Evolutionary conservation across 2,797 vertebrate genomes (phyloP), one percentile per base, ranked within the genome.

Genomic region (Hoplostethus mediterraneus): DNA sequence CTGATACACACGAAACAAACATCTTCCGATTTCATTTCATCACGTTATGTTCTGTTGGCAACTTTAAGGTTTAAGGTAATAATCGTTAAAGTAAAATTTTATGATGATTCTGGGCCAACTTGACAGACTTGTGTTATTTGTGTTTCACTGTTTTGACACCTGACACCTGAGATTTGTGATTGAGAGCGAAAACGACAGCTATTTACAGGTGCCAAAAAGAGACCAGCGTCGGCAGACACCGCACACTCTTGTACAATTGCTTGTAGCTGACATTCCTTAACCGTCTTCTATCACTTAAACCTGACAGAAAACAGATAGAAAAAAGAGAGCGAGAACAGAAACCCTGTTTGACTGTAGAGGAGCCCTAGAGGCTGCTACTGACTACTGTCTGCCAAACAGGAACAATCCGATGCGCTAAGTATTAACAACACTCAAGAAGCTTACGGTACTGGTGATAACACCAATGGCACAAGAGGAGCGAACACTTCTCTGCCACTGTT

Each of bases 351-450:
- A 86, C 82, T 86, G 85, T 45, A 84, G 86, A 88, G 80, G 81
- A 80, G 80, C 90, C 85, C 87, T 80, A 86, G 85, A 90, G 87
- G 85, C 86, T 79, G 77, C 76, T 68, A 42, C 81, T 66, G 73
- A 87, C 80, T 58, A 56, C 66, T 75, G 85, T 83, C 81, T 87
- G 82, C 72, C 77, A 81, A 83, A 83, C 84, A 79, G 78, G 82
- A 88, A 85, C 86, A 90, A 92, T 90, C 81, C 71, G 82, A 79
- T 74, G 75, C 77, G 82, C 85, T 80, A 85, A 85, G 81, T 75
- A 83, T 79, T 76, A 82, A 77, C 85, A 83, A 75, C 64, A 49
- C 76, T 84, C 75, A 56, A 21, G 21, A 67, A 74, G 83, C 71
- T 21, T 66, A 70, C 17, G 10, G 60, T 81, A 67, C 85, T 87